These are phyloP conservation scores for Furcula furcula DNA, from an alignment of 2,888 invertebrate species.

Conservation along the genomic window DNA sequence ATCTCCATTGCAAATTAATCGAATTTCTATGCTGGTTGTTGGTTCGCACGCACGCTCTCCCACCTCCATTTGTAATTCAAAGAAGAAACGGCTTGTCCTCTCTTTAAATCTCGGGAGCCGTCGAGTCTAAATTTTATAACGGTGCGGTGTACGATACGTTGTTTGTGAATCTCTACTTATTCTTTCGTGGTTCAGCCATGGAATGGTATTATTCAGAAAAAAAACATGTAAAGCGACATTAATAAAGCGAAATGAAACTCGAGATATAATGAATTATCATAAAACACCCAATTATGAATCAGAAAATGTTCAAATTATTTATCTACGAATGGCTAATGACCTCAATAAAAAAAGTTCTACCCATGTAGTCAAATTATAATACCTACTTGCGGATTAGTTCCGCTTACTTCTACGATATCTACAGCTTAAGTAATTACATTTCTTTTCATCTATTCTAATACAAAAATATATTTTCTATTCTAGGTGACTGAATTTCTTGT, in stretches of 20 bases:
- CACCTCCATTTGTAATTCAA: conserved; percentile 65
- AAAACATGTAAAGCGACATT: conserved; percentile 74
- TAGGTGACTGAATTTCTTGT: conserved; percentile 34
- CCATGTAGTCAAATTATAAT: conserved; percentile 54
- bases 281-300: conserved; percentile 48
- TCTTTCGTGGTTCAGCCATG: conserved; percentile 70
- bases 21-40: conserved; percentile 63
- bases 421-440: conserved; percentile 46
- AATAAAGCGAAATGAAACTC: conserved; percentile 63
- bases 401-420: conserved; percentile 58
- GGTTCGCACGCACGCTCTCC: conserved; percentile 45
- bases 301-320: conserved; percentile 38
- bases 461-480: conserved; percentile 41
- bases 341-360: conserved; percentile 43
- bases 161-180: conserved; percentile 2
- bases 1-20: conserved; percentile 79
- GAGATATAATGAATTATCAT: conserved; percentile 40
- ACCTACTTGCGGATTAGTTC: conserved; percentile 47
- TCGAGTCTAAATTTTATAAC: conserved; percentile 41
- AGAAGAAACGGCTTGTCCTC: conserved; percentile 50
- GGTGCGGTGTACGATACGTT: conserved; percentile 25
- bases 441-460: conserved; percentile 57
- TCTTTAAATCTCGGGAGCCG: conserved; percentile 46
- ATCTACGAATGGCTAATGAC: conserved; percentile 53
- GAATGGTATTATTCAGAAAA: conserved; percentile 44